Evolutionary conservation across 2,113 vertebrate genomes (phyloP).

Genomic region (Saccopteryx leptura): DNA sequence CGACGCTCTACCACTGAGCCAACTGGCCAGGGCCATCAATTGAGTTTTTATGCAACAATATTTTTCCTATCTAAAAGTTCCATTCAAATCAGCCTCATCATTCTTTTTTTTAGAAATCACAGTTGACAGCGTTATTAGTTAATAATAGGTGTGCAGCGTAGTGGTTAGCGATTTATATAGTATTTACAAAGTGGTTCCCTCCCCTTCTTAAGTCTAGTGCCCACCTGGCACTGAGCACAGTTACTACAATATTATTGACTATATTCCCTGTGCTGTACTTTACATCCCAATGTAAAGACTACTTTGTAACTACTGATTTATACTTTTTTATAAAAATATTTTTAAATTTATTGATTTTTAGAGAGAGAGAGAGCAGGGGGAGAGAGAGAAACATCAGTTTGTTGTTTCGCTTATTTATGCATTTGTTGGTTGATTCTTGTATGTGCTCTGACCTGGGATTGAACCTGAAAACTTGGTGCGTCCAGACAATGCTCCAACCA

Average conservation of each 20-base stretch:
- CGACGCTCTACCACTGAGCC: too few relatives aligned
- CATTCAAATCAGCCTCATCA: neutral
- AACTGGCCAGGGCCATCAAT: too few relatives aligned
- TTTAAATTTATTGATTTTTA: too few relatives aligned
- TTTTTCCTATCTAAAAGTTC: slow-evolving; percentile 33
- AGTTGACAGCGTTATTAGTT: neutral
- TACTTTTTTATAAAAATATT: neutral
- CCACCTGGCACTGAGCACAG: neutral
- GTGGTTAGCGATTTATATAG: neutral
- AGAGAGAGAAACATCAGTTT: too few relatives aligned
- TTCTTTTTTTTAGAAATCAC: neutral
- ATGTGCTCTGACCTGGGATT: too few relatives aligned
- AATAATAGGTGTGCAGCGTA: neutral
- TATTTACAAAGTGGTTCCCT: neutral
- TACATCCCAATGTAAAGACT: neutral
- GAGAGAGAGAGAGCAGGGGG: too few relatives aligned
- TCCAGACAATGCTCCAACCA: too few relatives aligned
- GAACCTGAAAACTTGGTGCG: too few relatives aligned
- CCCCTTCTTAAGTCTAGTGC: neutral
- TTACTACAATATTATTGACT: neutral
- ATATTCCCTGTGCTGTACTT: neutral
- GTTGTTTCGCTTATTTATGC: too few relatives aligned
- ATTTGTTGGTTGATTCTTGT: too few relatives aligned
- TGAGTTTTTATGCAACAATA: neutral
- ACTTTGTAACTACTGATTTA: neutral